Conservation (phyloP, 2,888 invertebrate genomes). For the Cheiracanthium punctorium region DNA sequence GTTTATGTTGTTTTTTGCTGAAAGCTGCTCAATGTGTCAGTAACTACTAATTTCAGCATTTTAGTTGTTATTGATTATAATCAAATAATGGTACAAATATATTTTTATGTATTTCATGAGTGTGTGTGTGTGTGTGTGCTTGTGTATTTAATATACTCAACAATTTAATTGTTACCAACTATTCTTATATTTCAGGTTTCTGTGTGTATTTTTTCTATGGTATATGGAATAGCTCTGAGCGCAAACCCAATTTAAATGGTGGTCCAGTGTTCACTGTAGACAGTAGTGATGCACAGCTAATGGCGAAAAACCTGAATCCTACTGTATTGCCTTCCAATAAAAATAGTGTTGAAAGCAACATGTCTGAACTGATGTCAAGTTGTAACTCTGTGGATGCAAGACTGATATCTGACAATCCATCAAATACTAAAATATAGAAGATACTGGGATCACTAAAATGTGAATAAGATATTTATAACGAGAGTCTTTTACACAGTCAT, state of each 20-base stretch:
- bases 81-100: no score
- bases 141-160: no score
- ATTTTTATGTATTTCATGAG: no score
- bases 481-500: no score
- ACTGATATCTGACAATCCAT: conserved; percentile 50
- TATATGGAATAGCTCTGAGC: conserved; percentile 71
- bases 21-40: no score
- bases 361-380: conserved; percentile 60
- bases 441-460: no score
- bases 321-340: conserved; percentile 35
- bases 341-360: conserved; percentile 56
- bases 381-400: conserved; percentile 43
- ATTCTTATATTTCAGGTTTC: conserved; percentile 69
- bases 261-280: conserved; percentile 37
- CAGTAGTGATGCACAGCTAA: conserved; percentile 21
- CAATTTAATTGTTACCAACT: no score
- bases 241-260: conserved; percentile 21
- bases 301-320: conserved; percentile 21
- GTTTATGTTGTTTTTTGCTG: no score
- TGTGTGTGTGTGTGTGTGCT: no score
- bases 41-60: no score
- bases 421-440: conserved; percentile 23
- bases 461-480: no score
- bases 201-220: conserved; percentile 71
- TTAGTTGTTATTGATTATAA: no score